A percentile compares a stretch with the other conserved stretches of the same genome.
These are phyloP conservation scores for Delphinapterus leucas DNA, from an alignment of 2,113 vertebrate species.

Conservation along the genomic window DNA sequence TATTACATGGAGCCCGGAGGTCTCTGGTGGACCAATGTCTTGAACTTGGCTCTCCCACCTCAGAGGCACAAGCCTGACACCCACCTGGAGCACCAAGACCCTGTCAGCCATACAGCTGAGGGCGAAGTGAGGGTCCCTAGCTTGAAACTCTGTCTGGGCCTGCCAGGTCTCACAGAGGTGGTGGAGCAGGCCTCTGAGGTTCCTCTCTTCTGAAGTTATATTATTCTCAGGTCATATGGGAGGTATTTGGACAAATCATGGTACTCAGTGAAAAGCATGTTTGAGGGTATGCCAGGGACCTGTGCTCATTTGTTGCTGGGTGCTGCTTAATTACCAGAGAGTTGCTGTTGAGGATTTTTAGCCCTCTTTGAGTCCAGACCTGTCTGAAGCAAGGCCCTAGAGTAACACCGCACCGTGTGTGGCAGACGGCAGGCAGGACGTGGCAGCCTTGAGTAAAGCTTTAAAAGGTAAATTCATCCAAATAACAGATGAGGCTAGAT, in stretches of 20 bases:
- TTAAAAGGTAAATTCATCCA: background rate
- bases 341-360: too few species aligned
- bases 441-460: background rate
- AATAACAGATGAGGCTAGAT: background rate
- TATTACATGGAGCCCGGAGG: too few species aligned
- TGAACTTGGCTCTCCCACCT: too few species aligned
- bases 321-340: too few species aligned
- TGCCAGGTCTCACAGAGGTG: background rate
- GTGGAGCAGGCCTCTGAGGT: background rate
- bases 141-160: background rate
- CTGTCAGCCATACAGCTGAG: background rate
- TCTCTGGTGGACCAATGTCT: too few species aligned
- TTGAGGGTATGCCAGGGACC: background rate
- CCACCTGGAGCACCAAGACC: too few species aligned
- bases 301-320: background rate
- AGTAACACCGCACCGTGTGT: too few species aligned
- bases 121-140: background rate
- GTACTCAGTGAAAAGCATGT: background rate
- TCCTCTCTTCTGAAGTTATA: background rate
- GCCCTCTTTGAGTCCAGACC: too few species aligned
- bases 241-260: background rate
- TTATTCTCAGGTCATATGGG: background rate
- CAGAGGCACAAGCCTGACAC: too few species aligned
- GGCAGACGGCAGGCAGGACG: too few species aligned
- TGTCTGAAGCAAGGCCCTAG: too few species aligned